Conservation (phyloP, 2,113 vertebrate species). For the Mellivora capensis region DNA sequence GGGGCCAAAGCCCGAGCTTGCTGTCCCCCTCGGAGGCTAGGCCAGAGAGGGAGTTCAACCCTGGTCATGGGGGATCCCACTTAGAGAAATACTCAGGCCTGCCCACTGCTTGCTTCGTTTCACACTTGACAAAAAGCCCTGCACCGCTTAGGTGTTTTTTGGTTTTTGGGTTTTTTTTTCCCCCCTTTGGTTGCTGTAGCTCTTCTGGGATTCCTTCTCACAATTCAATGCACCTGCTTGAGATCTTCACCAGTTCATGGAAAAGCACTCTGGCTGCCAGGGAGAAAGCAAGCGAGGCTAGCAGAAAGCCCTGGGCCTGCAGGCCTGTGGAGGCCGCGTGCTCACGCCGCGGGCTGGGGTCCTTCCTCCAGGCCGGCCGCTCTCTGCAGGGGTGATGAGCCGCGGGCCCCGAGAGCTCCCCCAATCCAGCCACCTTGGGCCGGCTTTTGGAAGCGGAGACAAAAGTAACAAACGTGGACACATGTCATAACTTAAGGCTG, state of each 20-base stretch:
- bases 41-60: not conserved
- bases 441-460: slow-evolving; percentile 62
- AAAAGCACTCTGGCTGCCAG: not conserved
- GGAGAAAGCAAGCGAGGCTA: not conserved
- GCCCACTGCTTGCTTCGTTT: not conserved
- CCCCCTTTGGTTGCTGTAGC: not conserved
- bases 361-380: not conserved
- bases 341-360: not conserved
- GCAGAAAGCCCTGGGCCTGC: not conserved
- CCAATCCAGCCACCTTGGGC: not conserved
- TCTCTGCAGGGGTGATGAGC: not conserved
- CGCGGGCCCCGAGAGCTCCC: not conserved
- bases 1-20: not conserved
- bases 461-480: not conserved
- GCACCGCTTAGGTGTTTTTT: not conserved
- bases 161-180: not conserved
- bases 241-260: not conserved
- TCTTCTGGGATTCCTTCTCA: not conserved
- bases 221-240: not conserved
- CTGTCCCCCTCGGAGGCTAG: not conserved
- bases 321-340: not conserved
- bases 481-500: slow-evolving; percentile 58
- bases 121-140: slow-evolving; percentile 21
- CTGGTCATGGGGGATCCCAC: not conserved
- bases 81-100: not conserved